Percentiles rank a stretch among this genome's conserved stretches.
phyloP scores from a whole-genome alignment of 2,888 invertebrate species.

The Philereme transversata region DNA sequence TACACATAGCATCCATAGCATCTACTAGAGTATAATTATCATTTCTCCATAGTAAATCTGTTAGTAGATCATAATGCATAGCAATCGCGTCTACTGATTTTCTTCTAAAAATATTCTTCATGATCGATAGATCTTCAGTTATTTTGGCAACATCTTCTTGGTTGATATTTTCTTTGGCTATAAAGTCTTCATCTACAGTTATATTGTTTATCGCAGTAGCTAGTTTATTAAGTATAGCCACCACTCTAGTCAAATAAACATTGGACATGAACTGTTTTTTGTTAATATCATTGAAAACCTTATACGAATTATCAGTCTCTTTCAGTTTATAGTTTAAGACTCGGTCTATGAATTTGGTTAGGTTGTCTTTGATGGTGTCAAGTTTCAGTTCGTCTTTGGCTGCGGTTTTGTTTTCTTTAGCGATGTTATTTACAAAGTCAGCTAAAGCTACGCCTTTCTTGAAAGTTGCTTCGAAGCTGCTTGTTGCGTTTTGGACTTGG shows the following conservation, averaged over 20 bases:
- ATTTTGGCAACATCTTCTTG: slow-evolving; percentile 50
- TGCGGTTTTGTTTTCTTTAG: slow-evolving; percentile 51
- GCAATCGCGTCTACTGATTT: slow-evolving; percentile 61
- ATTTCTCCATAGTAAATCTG: slow-evolving; percentile 58
- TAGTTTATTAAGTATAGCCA: slow-evolving; percentile 62
- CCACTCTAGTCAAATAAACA: slow-evolving; percentile 65
- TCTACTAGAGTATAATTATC: slow-evolving; percentile 54
- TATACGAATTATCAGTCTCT: slow-evolving; percentile 53
- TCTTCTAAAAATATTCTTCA: slow-evolving; percentile 64
- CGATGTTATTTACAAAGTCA: slow-evolving; percentile 48
- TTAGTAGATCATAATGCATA: slow-evolving; percentile 69
- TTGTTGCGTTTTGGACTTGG: slow-evolving; percentile 57
- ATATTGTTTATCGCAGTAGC: slow-evolving; percentile 49
- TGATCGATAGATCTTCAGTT: slow-evolving; percentile 47
- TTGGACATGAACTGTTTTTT: slow-evolving; percentile 59
- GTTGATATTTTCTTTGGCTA: slow-evolving; percentile 33
- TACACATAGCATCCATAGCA: slow-evolving; percentile 56
- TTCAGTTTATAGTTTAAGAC: slow-evolving; percentile 61
- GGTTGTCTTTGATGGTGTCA: slow-evolving; percentile 54
- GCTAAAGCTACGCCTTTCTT: slow-evolving; percentile 51
- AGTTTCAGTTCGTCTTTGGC: slow-evolving; percentile 49
- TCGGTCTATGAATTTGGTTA: slow-evolving; percentile 54
- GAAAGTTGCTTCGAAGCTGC: slow-evolving; percentile 62
- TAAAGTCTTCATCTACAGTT: slow-evolving; percentile 40
- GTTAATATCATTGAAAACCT: slow-evolving; percentile 58